A percentile compares a stretch with the other conserved stretches of the same genome.
Conservation (phyloP, 2,888 invertebrate species). For the Sarcophaga subvicina region DNA sequence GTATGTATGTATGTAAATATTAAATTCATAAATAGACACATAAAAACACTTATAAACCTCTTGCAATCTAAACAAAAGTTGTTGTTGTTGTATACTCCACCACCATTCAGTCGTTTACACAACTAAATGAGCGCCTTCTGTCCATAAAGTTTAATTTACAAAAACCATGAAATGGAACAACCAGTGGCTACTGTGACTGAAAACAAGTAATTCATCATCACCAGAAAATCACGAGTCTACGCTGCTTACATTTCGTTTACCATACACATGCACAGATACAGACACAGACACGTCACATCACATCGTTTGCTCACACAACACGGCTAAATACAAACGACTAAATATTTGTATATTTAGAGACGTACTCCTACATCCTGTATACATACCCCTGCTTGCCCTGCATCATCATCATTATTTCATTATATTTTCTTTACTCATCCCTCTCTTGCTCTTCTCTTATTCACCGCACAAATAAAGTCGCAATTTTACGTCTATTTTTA, state of each 20-base stretch:
- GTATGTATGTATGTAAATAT: not conserved
- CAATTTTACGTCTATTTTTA: constrained; percentile 23
- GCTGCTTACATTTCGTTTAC: constrained; percentile 52
- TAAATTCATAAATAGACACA: not conserved
- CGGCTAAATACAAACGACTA: not conserved
- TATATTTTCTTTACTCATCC: constrained; percentile 8
- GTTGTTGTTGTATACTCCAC: not conserved
- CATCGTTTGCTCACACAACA: not conserved
- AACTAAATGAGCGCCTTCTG: constrained; percentile 3
- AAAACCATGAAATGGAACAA: constrained; percentile 12
- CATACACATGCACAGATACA: not conserved
- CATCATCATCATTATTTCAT: constrained; percentile 9
- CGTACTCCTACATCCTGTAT: not conserved
- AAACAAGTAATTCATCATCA: constrained; percentile 60
- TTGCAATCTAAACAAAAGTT: not conserved
- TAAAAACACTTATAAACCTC: not conserved
- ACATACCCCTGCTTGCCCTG: not conserved
- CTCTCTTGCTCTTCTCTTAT: constrained; percentile 3
- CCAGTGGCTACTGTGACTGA: constrained; percentile 24
- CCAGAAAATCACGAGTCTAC: constrained; percentile 25
- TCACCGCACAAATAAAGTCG: constrained; percentile 26
- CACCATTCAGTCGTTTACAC: not conserved
- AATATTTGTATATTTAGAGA: not conserved
- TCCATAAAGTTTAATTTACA: constrained; percentile 28
- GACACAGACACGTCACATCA: constrained; percentile 33